These are phyloP conservation scores for Nannoperca australis DNA, from an alignment of 2,797 vertebrate genomes.

Conservation along the genomic window DNA sequence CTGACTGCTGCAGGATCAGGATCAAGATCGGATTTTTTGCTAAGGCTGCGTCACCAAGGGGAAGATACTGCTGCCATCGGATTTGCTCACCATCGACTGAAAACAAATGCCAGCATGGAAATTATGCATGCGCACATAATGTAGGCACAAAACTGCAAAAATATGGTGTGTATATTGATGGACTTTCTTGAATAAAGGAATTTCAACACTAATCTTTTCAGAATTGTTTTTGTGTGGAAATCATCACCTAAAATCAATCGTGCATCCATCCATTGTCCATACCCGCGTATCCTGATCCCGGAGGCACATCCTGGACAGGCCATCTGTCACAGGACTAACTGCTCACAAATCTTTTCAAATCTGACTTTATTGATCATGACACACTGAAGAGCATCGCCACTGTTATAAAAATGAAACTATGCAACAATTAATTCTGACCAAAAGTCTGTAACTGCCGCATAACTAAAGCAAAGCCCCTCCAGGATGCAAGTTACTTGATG, in stretches of 20 bases:
- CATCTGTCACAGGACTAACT: neutral
- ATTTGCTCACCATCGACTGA: neutral
- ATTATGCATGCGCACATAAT: neutral
- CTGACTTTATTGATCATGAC: conserved; percentile 10
- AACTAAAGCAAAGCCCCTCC: neutral
- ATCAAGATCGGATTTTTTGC: fast-evolving
- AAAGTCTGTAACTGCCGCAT: neutral
- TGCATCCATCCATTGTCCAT: neutral
- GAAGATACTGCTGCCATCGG: neutral
- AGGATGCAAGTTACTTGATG: neutral
- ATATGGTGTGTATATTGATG: neutral
- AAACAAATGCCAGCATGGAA: conserved; percentile 3
- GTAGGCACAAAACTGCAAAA: neutral
- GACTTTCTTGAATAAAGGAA: conserved; percentile 22
- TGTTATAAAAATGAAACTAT: neutral
- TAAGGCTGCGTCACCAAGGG: neutral
- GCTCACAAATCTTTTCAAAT: neutral
- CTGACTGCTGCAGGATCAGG: too few species aligned
- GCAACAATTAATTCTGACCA: neutral
- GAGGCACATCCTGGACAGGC: neutral
- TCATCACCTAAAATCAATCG: neutral
- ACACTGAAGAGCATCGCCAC: neutral
- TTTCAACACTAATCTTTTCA: neutral
- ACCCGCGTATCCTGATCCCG: neutral
- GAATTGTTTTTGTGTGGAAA: neutral